These are phyloP conservation scores for Sceliomorpha sp. DNA, from an alignment of 2,888 invertebrate genomes.

Conservation along the genomic window DNA sequence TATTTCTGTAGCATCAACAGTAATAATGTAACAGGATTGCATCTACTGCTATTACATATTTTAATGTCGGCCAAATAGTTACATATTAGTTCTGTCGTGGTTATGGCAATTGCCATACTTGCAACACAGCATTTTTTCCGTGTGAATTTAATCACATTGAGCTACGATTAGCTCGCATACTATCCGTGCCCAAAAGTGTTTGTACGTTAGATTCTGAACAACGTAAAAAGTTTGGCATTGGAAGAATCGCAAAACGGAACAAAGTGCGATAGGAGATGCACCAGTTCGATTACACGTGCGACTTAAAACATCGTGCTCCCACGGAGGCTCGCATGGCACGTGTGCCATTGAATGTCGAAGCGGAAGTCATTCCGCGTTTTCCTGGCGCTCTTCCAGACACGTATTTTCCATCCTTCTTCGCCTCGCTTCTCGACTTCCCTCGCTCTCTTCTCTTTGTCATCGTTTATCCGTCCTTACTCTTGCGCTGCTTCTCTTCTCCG, in stretches of 20 bases:
- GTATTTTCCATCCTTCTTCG: constrained; percentile 21
- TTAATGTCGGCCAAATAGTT: no score
- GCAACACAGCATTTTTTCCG: no score
- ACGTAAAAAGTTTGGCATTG: background rate
- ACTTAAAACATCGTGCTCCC: constrained; percentile 36
- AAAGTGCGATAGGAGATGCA: constrained; percentile 17
- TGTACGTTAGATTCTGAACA: no score
- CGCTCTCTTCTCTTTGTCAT: no score
- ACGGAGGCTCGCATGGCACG: constrained; percentile 40
- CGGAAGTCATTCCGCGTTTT: constrained; percentile 55
- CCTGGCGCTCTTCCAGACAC: constrained; percentile 55
- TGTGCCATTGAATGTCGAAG: constrained; percentile 42
- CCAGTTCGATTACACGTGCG: constrained; percentile 46
- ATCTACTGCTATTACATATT: no score
- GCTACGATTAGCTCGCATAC: no score
- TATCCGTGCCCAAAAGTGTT: no score
- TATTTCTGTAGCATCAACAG: no score
- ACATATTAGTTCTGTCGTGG: no score
- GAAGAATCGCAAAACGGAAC: background rate
- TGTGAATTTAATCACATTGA: no score
- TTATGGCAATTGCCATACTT: no score
- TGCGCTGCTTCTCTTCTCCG: background rate
- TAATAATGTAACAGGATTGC: no score
- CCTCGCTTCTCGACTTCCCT: background rate
- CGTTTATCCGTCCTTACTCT: background rate